A percentile compares a stretch with the other conserved stretches of the same genome.
phyloP scores from a whole-genome alignment of 30 jellyfish, hydroid and myxozoan genomes.

The Cassiopea andromeda region DNA sequence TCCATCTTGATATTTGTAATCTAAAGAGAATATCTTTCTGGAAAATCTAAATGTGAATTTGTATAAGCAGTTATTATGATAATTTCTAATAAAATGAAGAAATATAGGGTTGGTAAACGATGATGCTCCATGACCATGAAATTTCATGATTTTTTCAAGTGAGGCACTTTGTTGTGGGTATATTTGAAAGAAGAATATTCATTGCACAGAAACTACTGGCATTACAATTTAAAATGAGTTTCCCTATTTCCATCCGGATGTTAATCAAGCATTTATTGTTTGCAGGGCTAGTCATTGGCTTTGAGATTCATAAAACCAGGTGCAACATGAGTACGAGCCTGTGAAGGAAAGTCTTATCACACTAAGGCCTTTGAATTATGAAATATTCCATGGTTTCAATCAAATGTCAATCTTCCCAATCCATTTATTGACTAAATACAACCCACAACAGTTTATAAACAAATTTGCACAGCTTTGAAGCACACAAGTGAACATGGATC shows the following conservation, averaged over 20 bases:
- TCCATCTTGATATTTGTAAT: slow-evolving; percentile 21
- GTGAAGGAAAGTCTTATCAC: no score
- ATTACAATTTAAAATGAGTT: no score
- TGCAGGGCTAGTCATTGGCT: no score
- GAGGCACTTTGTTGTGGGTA: neutral
- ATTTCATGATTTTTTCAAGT: neutral
- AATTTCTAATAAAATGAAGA: neutral
- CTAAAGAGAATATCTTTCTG: neutral
- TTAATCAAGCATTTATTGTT: neutral
- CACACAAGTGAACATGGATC: no score
- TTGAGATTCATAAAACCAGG: no score
- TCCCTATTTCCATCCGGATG: neutral
- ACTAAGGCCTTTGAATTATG: no score
- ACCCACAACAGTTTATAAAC: no score
- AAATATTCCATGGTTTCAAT: no score
- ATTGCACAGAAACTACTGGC: neutral
- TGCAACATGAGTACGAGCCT: no score
- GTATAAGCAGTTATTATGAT: neutral
- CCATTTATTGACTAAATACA: no score
- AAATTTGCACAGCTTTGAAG: no score
- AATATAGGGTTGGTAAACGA: neutral
- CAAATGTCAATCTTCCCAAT: no score
- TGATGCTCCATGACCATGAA: neutral
- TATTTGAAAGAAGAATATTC: neutral
- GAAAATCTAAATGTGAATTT: neutral